These are phyloP conservation scores for Rousettus madagascariensis DNA, from an alignment of 2,797 vertebrate species.

Conservation along the genomic window DNA sequence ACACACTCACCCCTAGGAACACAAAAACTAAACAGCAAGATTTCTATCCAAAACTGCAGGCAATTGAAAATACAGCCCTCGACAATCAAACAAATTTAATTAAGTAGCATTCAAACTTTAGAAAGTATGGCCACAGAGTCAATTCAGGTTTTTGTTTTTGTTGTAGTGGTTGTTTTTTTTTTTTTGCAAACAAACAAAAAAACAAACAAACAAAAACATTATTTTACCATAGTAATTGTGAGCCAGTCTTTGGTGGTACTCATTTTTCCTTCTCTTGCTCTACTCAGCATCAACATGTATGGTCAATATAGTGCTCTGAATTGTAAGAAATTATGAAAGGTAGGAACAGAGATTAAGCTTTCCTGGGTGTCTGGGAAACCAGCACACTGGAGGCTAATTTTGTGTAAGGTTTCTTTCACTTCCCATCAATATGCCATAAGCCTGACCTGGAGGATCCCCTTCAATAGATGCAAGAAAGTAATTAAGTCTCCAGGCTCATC, in stretches of 20 bases:
- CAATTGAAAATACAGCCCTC: conserved; percentile 29
- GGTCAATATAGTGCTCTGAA: conserved; percentile 28
- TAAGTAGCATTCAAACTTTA: conserved; percentile 57
- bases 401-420: conserved; percentile 63
- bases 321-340: conserved; percentile 52
- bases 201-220: background rate
- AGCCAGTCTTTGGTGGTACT: conserved; percentile 1
- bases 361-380: conserved; percentile 60
- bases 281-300: background rate
- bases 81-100: conserved; percentile 48
- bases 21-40: conserved; percentile 45
- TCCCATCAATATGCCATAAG: conserved; percentile 77
- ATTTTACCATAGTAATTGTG: conserved; percentile 51
- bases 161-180: background rate
- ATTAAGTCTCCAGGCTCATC: conserved; percentile 81
- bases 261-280: background rate
- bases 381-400: conserved; percentile 60
- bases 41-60: conserved; percentile 18
- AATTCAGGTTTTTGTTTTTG: background rate
- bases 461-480: conserved; percentile 77
- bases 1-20: conserved; percentile 37
- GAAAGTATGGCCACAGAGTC: conserved; percentile 47
- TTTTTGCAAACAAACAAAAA: too few species aligned
- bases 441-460: conserved; percentile 73
- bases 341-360: conserved; percentile 46